phyloP scores from a whole-genome alignment of 30 jellyfish, hydroid and myxozoan genomes.

The Chrysaora quinquecirrha region DNA sequence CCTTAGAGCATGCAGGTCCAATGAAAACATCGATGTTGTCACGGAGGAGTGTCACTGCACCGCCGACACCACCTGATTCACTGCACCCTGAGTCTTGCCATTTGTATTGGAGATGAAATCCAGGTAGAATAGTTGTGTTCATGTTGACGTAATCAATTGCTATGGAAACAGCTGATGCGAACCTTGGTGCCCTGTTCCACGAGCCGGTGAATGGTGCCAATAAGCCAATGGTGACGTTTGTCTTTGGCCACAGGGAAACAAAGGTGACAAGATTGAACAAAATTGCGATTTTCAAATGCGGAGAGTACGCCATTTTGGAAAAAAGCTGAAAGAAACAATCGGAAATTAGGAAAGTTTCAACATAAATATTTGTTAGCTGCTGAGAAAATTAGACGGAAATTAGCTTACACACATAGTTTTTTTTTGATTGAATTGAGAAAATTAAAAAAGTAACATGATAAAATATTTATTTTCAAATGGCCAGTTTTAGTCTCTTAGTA shows the following conservation, averaged over 20 bases:
- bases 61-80: conserved; percentile 79
- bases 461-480: too few relatives aligned
- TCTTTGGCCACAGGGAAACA: neutral
- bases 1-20: conserved; percentile 92
- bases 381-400: too few relatives aligned
- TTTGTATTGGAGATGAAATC: conserved; percentile 24
- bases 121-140: conserved; percentile 45
- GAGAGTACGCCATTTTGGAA: too few relatives aligned
- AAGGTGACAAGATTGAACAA: too few relatives aligned
- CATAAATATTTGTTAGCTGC: too few relatives aligned
- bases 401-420: too few relatives aligned
- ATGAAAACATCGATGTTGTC: conserved; percentile 63
- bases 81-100: conserved; percentile 69
- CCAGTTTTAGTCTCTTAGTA: too few relatives aligned
- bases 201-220: conserved; percentile 84
- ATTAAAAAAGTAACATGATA: too few relatives aligned
- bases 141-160: conserved; percentile 86
- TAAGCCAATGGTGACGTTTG: conserved; percentile 66
- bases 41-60: conserved; percentile 65
- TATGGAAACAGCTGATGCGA: conserved; percentile 81
- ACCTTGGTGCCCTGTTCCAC: conserved; percentile 64
- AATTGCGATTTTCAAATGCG: too few relatives aligned
- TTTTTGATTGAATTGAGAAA: too few relatives aligned
- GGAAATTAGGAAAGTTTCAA: too few relatives aligned
- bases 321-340: too few relatives aligned